Evolutionary conservation across 2,888 invertebrate species (phyloP).

Genomic region (Epinotia nisella): DNA sequence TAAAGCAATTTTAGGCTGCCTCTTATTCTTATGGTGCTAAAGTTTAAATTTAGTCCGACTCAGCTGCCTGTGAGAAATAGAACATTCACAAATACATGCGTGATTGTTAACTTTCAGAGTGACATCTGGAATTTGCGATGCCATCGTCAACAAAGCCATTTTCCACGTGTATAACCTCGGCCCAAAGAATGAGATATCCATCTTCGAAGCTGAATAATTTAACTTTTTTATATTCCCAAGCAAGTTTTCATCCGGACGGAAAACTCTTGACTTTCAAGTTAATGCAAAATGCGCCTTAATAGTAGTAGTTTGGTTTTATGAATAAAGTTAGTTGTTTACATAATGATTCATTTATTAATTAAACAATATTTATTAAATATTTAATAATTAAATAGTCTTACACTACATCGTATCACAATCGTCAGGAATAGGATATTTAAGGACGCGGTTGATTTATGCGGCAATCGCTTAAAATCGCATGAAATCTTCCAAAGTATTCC

Average conservation of each 20-base stretch:
- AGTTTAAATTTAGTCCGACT: too few relatives aligned
- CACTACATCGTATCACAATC: conserved; percentile 35
- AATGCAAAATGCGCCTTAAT: neutral
- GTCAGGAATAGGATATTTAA: conserved; percentile 13
- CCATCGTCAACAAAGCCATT: conserved; percentile 78
- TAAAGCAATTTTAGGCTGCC: too few relatives aligned
- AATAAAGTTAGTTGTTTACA: conserved; percentile 32
- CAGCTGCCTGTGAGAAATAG: neutral
- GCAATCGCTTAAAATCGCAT: too few relatives aligned
- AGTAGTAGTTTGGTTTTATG: conserved; percentile 8
- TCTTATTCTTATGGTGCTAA: too few relatives aligned
- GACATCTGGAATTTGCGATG: conserved; percentile 79
- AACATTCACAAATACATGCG: too few relatives aligned
- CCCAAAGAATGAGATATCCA: conserved; percentile 60
- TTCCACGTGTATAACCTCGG: conserved; percentile 72
- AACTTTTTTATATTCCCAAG: neutral
- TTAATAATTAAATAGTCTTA: conserved; percentile 7
- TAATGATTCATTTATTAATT: conserved; percentile 33
- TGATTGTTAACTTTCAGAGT: conserved; percentile 62
- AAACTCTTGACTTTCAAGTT: too few relatives aligned
- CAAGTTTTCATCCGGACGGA: neutral
- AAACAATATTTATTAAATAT: conserved; percentile 10
- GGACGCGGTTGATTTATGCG: too few relatives aligned
- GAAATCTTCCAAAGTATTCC: too few relatives aligned
- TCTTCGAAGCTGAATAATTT: conserved; percentile 69